phyloP scores from a whole-genome alignment of 2,113 vertebrate species.

The Oxyruncus cristatus region DNA sequence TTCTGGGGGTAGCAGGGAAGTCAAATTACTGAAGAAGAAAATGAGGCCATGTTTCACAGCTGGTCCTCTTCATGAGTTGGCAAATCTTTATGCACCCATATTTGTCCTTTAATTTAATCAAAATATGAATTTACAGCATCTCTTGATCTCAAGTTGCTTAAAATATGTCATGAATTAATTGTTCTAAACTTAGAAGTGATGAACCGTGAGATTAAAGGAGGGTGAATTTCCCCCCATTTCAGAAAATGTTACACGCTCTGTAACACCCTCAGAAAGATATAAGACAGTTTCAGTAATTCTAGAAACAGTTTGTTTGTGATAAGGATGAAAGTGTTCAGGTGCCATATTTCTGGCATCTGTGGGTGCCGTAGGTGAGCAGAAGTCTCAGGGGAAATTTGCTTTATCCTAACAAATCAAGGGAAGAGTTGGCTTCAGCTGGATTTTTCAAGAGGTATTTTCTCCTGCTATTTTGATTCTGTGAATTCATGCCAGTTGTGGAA shows the following conservation, averaged over 20 bases:
- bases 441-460: background rate
- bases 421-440: background rate
- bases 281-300: background rate
- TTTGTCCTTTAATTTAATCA: background rate
- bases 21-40: slow-evolving; percentile 12
- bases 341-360: background rate
- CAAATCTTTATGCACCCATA: background rate
- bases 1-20: background rate
- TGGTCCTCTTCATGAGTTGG: slow-evolving; percentile 22
- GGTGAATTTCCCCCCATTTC: background rate
- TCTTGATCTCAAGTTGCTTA: background rate
- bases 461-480: background rate
- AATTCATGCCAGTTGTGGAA: background rate
- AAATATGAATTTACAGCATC: background rate
- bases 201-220: background rate
- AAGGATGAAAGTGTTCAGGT: background rate
- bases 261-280: background rate
- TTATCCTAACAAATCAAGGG: background rate
- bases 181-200: background rate
- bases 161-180: background rate
- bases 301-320: background rate
- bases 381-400: slow-evolving; percentile 3
- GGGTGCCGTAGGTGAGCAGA: background rate
- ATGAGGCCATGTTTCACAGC: slow-evolving; percentile 17
- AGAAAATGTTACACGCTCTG: background rate